Conservation (phyloP, 2,888 invertebrate species). For the Alentia gelatinosa region DNA sequence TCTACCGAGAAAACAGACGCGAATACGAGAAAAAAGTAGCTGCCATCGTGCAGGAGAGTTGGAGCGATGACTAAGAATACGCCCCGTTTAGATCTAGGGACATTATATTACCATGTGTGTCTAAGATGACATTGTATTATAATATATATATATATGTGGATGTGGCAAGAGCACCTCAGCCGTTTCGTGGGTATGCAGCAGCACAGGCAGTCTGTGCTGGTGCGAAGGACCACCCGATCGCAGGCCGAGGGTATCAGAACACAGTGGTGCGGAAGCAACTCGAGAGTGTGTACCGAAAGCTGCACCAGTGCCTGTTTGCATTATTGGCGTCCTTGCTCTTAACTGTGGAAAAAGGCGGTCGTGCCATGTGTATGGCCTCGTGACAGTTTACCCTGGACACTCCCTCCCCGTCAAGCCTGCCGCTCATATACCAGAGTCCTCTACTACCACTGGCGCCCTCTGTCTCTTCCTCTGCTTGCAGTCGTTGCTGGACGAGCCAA, state of each 20-base stretch:
- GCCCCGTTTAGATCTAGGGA: constrained; percentile 48
- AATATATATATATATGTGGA: constrained; percentile 25
- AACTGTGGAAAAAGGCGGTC: neutral
- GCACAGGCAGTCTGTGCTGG: neutral
- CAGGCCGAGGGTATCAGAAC: neutral
- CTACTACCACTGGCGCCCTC: constrained; percentile 1
- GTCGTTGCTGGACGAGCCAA: constrained; percentile 99
- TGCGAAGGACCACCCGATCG: neutral
- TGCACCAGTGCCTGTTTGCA: neutral
- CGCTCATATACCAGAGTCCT: neutral
- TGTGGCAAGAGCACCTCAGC: constrained; percentile 18
- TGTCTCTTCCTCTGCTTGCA: constrained; percentile 82
- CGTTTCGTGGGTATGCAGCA: neutral
- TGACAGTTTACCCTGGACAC: neutral
- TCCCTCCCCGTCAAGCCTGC: neutral
- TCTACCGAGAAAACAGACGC: constrained; percentile 99
- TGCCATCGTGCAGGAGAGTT: constrained; percentile 99
- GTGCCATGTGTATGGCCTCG: neutral
- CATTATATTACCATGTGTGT: constrained; percentile 39
- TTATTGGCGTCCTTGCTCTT: neutral
- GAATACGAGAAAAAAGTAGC: constrained; percentile 99
- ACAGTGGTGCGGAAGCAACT: neutral
- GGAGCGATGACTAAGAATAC: constrained; percentile 81
- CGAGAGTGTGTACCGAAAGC: neutral
- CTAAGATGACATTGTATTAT: constrained; percentile 50